phyloP scores from a whole-genome alignment of 2,888 invertebrate genomes.

The Ormyrus rosae region DNA sequence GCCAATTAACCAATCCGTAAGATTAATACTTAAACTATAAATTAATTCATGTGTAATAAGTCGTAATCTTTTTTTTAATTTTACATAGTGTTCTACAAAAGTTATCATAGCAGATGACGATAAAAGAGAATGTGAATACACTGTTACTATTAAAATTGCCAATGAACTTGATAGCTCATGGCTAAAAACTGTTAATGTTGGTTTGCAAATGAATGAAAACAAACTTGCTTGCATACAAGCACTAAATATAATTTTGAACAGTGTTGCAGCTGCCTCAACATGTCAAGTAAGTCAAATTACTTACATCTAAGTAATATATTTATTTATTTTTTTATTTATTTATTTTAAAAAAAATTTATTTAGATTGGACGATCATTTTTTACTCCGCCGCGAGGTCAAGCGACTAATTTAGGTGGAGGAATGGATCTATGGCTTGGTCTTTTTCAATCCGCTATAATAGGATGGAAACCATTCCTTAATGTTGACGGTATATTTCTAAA shows the following conservation, averaged over 20 bases:
- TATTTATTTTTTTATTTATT: background rate
- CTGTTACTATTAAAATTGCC: slow-evolving; percentile 78
- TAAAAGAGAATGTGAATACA: slow-evolving; percentile 71
- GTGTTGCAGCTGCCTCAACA: slow-evolving; percentile 78
- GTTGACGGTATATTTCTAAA: slow-evolving; percentile 83
- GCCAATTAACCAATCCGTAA: slow-evolving; percentile 67
- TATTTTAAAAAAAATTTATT: background rate
- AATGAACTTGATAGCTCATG: slow-evolving; percentile 78
- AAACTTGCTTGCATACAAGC: slow-evolving; percentile 84
- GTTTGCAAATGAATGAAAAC: slow-evolving; percentile 82
- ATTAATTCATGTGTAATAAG: too few relatives aligned
- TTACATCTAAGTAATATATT: background rate
- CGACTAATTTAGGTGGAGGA: slow-evolving; percentile 84
- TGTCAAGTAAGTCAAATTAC: slow-evolving; percentile 61
- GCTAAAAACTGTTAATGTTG: slow-evolving; percentile 78
- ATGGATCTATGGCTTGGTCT: slow-evolving; percentile 95
- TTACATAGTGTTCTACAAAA: slow-evolving; percentile 56
- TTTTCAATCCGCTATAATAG: slow-evolving; percentile 94
- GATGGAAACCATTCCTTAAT: slow-evolving; percentile 89
- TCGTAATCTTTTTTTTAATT: slow-evolving; percentile 63
- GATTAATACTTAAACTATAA: too few relatives aligned
- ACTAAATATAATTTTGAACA: slow-evolving; percentile 88
- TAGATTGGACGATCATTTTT: slow-evolving; percentile 42
- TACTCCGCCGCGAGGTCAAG: slow-evolving; percentile 72
- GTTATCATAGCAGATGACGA: slow-evolving; percentile 72